Evolutionary conservation across 2,888 invertebrate species (phyloP).

Genomic region (Galeopsomyia nigrocyanea): DNA sequence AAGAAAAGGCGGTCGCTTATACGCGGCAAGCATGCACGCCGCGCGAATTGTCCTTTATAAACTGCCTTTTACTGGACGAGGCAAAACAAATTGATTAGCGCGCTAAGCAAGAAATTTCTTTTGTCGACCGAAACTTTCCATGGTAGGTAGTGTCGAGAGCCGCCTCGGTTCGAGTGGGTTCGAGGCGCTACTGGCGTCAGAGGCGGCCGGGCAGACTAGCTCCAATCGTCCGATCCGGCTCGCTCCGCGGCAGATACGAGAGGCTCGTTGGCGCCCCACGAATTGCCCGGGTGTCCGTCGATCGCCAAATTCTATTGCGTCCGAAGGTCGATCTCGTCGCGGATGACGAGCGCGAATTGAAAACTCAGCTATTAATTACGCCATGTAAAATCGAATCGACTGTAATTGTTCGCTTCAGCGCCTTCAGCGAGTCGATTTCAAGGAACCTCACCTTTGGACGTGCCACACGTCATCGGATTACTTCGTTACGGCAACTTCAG

Average conservation of each 20-base stretch:
- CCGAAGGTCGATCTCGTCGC: constrained; percentile 38
- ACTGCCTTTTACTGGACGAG: constrained; percentile 20
- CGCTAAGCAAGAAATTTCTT: constrained; percentile 34
- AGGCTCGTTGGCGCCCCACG: constrained; percentile 17
- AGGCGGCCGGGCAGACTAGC: too few relatives aligned
- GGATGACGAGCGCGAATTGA: background rate
- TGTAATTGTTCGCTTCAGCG: too few relatives aligned
- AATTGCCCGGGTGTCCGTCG: constrained; percentile 21
- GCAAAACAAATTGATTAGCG: constrained; percentile 40
- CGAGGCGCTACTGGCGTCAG: constrained; percentile 25
- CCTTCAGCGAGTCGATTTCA: too few relatives aligned
- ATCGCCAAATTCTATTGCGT: constrained; percentile 7
- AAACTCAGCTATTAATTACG: too few relatives aligned
- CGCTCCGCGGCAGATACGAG: too few relatives aligned
- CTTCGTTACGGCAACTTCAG: too few relatives aligned
- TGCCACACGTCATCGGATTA: too few relatives aligned
- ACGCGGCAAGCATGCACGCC: background rate
- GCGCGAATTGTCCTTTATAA: constrained; percentile 21
- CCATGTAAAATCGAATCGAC: too few relatives aligned
- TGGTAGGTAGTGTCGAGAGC: constrained; percentile 17
- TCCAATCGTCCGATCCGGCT: too few relatives aligned
- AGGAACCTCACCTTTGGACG: too few relatives aligned
- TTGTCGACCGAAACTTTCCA: constrained; percentile 39
- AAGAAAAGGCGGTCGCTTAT: too few relatives aligned
- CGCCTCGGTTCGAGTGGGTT: background rate